phyloP scores from a whole-genome alignment of 1,140 invertebrate species.

The Meloidogyne chitwoodi region DNA sequence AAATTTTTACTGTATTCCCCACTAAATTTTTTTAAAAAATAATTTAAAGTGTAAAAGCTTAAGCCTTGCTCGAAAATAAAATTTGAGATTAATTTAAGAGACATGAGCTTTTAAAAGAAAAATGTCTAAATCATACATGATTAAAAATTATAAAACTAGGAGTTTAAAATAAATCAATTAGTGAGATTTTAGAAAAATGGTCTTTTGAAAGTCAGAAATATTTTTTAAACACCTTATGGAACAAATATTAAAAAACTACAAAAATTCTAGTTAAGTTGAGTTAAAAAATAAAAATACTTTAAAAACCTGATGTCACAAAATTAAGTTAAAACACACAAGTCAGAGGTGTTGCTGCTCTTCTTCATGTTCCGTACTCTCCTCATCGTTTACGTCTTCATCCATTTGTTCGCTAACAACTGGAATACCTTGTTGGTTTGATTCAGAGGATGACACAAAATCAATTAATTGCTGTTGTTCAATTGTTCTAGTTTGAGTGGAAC shows the following conservation, averaged over 20 bases:
- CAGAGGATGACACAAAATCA: not conserved
- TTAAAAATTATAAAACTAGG: not conserved
- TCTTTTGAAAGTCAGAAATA: not conserved
- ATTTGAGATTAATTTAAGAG: no score
- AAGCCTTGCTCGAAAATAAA: no score
- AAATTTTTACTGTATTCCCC: no score
- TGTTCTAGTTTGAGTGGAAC: not conserved
- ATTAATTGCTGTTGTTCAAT: not conserved
- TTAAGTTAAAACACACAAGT: not conserved
- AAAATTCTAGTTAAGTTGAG: not conserved
- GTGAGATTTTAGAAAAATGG: no score
- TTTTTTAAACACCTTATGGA: no score
- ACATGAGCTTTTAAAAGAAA: not conserved
- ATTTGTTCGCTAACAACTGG: not conserved
- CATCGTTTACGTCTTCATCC: slow-evolving; percentile 6
- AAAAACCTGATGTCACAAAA: not conserved
- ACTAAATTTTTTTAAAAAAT: no score
- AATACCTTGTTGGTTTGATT: slow-evolving; percentile 1
- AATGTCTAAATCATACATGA: not conserved
- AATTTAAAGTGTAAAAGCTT: no score
- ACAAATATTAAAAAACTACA: not conserved
- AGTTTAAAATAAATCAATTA: not conserved
- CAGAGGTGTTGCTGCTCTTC: not conserved
- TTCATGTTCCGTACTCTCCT: not conserved
- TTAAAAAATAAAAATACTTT: no score